A percentile compares a stretch with the other conserved stretches of the same genome.
phyloP scores from a whole-genome alignment of 2,113 vertebrate species.

The Chionodraco myersi region DNA sequence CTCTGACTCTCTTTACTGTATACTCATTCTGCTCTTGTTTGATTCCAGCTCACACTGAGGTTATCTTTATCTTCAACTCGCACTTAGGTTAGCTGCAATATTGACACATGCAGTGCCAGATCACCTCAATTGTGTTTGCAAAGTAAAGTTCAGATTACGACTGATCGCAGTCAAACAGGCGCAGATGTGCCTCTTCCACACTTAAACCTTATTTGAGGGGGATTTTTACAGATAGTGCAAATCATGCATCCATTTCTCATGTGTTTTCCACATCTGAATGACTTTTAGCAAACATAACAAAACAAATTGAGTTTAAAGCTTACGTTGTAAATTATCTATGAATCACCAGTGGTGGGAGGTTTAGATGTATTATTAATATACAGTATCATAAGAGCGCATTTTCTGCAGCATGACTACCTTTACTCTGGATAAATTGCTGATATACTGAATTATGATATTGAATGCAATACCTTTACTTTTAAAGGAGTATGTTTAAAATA shows the following conservation, averaged over 20 bases:
- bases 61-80: slow-evolving; percentile 11
- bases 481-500: too few relatives aligned
- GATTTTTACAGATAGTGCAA: slow-evolving; percentile 2
- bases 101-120: neutral
- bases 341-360: too few relatives aligned
- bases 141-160: neutral
- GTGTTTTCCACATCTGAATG: neutral
- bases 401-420: too few relatives aligned
- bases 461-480: too few relatives aligned
- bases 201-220: neutral
- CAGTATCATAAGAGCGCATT: too few relatives aligned
- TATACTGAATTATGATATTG: too few relatives aligned
- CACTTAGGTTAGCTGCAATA: slow-evolving; percentile 5
- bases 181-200: slow-evolving; percentile 37
- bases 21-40: neutral
- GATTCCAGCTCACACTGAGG: slow-evolving; percentile 3
- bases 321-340: too few relatives aligned
- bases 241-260: neutral
- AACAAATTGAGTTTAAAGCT: too few relatives aligned
- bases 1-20: neutral
- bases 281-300: too few relatives aligned
- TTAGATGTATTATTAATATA: too few relatives aligned
- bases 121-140: neutral
- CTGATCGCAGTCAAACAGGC: slow-evolving; percentile 36
- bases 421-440: too few relatives aligned